Evolutionary conservation across 2,113 vertebrate species (phyloP), one percentile per base, ranked within the genome.

Genomic region (Nyctibius bracteatus): DNA sequence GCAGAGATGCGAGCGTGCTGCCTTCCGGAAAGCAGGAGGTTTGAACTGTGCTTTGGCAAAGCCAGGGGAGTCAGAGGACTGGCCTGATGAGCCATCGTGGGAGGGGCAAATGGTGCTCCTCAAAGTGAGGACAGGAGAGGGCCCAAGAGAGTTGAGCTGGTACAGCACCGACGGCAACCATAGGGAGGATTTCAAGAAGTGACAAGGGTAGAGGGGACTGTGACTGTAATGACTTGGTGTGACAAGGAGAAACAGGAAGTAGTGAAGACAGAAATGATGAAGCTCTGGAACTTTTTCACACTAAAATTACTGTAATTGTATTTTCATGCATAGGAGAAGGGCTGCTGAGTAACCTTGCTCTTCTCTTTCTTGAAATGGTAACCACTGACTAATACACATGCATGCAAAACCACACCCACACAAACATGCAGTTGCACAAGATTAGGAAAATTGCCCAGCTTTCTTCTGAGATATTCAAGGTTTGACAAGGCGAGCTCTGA

Each of bases 121-220:
- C 37, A 14, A 25, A 51, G 63, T 5, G 8, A 57, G 43, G 30
- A 27, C 0, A 0, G 52, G 85, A 47, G 59, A 44, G 14, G 10
- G 16, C 73, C 39, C 30, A 3, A 3, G 43, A 65, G 47, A 47
- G 46, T 16, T 1, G 19, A 63, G 22, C n/a, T 70, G 58, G 43
- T n/a, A 12, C 14, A 7, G 44, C 49, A 27, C 44, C 16, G 51
- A 3, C 0, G 0, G 20, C 16, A 58, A 31, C 81, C 37, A 3
- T 6, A 20, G 78, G 22, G 61, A 74, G 41, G 61, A 39, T 82
- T 84, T 81, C 30, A 33, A 47, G 81, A 30, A 22, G 35, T 41
- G 30, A 30, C 23, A 39, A 71, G 35, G 18, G 30, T 27, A 33
- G 52, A 89, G 39, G 35, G 19, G 27, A 22, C 37, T 70, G 17